Percentiles rank a stretch among this genome's conserved stretches.
Evolutionary conservation across 2,797 vertebrate species (phyloP).

Genomic region (Rhinella marina): DNA sequence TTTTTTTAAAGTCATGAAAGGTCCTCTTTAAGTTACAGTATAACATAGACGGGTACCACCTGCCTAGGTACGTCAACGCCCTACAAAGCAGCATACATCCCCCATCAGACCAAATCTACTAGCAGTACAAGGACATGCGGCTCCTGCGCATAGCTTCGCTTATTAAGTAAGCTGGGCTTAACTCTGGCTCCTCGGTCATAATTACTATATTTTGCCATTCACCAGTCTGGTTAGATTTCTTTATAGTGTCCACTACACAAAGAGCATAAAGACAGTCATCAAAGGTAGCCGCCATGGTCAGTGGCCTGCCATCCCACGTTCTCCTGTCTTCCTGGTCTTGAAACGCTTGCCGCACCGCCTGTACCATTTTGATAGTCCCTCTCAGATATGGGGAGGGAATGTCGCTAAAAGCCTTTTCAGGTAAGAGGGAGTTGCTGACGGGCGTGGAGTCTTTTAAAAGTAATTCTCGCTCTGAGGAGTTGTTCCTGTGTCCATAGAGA

Average conservation of each 20-base stretch:
- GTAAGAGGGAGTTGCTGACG: constrained; percentile 87
- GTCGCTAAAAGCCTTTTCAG: constrained; percentile 95
- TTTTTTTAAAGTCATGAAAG: too few species aligned
- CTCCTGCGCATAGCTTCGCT: constrained; percentile 97
- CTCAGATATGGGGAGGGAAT: constrained; percentile 93
- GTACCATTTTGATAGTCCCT: constrained; percentile 96
- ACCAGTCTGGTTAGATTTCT: constrained; percentile 92
- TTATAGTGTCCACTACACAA: constrained; percentile 97
- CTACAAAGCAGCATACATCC: constrained; percentile 37
- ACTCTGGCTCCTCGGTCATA: constrained; percentile 96
- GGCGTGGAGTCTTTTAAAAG: constrained; percentile 89
- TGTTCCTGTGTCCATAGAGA: constrained; percentile 93
- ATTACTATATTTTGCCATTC: constrained; percentile 98
- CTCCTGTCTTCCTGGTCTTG: constrained; percentile 95
- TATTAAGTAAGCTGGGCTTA: constrained; percentile 95
- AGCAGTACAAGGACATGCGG: constrained; percentile 97
- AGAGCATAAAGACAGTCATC: constrained; percentile 97
- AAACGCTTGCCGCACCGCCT: constrained; percentile 94
- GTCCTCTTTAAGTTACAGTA: constrained; percentile 21
- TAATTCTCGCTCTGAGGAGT: constrained; percentile 81
- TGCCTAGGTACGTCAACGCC: background rate
- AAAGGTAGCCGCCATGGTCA: constrained; percentile 97
- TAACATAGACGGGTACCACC: constrained; percentile 33
- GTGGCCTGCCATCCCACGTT: constrained; percentile 93
- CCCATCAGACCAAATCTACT: constrained; percentile 65